Conservation (phyloP, 2,888 invertebrate genomes). For the Cryptophagus acutangulus region DNA sequence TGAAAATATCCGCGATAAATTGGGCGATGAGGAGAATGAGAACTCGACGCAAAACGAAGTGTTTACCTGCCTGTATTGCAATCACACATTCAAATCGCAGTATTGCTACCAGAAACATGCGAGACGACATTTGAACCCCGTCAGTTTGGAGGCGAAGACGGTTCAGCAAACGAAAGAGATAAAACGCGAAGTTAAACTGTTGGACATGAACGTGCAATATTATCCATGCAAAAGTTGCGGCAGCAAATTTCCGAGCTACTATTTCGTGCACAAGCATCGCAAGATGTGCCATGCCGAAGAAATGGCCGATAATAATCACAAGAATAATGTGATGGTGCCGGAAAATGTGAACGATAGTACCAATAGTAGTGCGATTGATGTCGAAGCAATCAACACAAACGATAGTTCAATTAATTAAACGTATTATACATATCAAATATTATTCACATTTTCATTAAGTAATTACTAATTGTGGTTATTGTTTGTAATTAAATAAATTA, state of each 20-base stretch:
- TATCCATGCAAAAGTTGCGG: conserved; percentile 92
- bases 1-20: conserved; percentile 42
- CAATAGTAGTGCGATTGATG: conserved; percentile 35
- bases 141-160: conserved; percentile 46
- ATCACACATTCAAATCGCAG: conserved; percentile 76
- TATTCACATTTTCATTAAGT: too few species aligned
- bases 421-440: neutral
- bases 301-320: conserved; percentile 44
- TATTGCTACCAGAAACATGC: conserved; percentile 83
- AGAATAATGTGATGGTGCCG: conserved; percentile 41
- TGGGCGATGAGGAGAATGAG: conserved; percentile 28
- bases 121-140: conserved; percentile 61
- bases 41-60: conserved; percentile 41
- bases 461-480: too few species aligned
- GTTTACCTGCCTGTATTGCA: conserved; percentile 71
- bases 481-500: too few species aligned
- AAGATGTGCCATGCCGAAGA: conserved; percentile 78
- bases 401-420: conserved; percentile 9
- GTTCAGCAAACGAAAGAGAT: conserved; percentile 27
- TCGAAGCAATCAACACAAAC: conserved; percentile 34
- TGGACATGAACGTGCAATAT: conserved; percentile 80
- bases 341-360: conserved; percentile 29
- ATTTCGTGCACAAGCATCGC: conserved; percentile 88
- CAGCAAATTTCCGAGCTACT: conserved; percentile 87
- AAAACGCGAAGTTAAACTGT: conserved; percentile 58